Base-by-base conservation (phyloP, 2,888 invertebrate species). In the Leptarthrus brevirostris region DNA sequence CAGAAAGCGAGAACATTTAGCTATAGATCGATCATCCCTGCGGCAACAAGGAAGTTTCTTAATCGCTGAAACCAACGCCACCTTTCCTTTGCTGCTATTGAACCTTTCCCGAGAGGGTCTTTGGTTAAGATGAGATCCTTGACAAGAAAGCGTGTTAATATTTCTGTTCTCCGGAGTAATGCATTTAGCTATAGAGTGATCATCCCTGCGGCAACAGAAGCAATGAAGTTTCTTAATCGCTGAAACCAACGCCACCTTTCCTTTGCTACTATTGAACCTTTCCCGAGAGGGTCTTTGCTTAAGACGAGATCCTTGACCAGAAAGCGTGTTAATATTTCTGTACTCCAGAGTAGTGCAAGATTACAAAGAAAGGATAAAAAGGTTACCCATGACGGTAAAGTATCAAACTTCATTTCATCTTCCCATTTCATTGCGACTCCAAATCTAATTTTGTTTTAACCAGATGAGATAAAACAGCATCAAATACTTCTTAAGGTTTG, bases 341-440 rank as follows among this genome's bases (percentile, higher is more conserved):
- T 40, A 30, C 26, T 71, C 71, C n/a, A 71, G 40, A 10, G 54
- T 20, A 8, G 36, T 53, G 22, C 71, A 71, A 36, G 53, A 34
- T 44, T 71, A 22, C 40, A 24, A 18, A 53, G 3, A 54, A 71
- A 71, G 14, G 20, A 5, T 47, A 12, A 20, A 53, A 71, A 54
- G 47, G 40, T 40, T 30, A 20, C 36, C 54, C 71, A 71, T n/a
- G 53, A 24, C 18, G 53, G 53, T 10, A 54, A n/a, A 8, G 14
- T 14, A 20, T 64, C 22, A 3, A 26, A 34, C 14, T 18, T 34
- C 22, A 44, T 40, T 36, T 58, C 34, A 34, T 64, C 44, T 14
- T 64, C 64, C 64, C 44, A 44, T 16, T 64, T 64, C 8, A 16
- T 40, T 64, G 64, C 18, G 64, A 14, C 40, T 64, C 49, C 1